Percentiles rank a stretch among this genome's conserved stretches.
Evolutionary conservation across 2,888 invertebrate genomes (phyloP).

Genomic region (Dascillus cervinus): DNA sequence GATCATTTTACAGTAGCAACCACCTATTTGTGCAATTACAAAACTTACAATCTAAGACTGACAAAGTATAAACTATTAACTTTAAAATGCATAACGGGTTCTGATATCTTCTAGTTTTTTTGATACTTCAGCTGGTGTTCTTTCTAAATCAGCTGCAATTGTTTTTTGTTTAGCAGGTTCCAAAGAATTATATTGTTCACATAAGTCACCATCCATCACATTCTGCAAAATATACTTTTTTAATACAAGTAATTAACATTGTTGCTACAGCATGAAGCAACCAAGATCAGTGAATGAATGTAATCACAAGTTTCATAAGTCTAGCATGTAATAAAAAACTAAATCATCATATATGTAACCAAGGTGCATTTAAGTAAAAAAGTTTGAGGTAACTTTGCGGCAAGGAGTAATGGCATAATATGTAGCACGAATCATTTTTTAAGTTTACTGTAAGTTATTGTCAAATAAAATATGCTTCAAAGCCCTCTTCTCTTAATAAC

Average conservation of each 20-base stretch:
- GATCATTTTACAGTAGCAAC: too few relatives aligned
- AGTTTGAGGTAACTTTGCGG: too few relatives aligned
- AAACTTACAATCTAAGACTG: too few relatives aligned
- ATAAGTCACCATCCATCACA: conserved; percentile 97
- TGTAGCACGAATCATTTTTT: too few relatives aligned
- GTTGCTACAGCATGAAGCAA: conserved; percentile 2
- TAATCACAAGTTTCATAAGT: conserved; percentile 4
- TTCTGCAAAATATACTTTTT: conserved; percentile 57
- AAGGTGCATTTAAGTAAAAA: too few relatives aligned
- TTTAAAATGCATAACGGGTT: conserved; percentile 96
- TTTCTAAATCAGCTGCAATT: conserved; percentile 89
- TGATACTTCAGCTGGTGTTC: conserved; percentile 93
- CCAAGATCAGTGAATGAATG: conserved; percentile 3
- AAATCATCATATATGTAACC: too few relatives aligned
- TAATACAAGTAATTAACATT: too few relatives aligned
- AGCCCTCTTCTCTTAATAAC: not conserved
- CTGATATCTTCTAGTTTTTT: conserved; percentile 98
- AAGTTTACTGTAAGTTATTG: too few relatives aligned
- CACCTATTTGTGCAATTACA: too few relatives aligned
- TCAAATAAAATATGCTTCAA: too few relatives aligned
- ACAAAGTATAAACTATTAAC: conserved; percentile 7
- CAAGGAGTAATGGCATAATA: too few relatives aligned
- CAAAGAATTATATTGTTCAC: conserved; percentile 96
- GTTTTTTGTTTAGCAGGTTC: conserved; percentile 91
- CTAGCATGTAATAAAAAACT: too few relatives aligned